Conservation (phyloP, 2,113 vertebrate genomes). For the Pantherophis guttatus region DNA sequence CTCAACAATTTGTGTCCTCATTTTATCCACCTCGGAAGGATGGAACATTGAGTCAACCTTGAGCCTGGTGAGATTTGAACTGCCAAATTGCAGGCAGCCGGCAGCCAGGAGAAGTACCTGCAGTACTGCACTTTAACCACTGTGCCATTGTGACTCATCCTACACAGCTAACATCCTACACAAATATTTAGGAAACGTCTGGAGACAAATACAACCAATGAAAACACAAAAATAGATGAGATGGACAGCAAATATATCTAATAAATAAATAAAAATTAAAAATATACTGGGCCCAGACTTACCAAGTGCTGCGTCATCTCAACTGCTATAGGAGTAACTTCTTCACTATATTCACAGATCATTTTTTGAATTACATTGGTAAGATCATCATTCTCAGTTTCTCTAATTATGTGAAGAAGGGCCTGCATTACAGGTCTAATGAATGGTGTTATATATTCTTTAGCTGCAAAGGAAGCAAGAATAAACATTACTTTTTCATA, state of each 20-base stretch:
- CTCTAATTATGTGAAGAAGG: conserved; percentile 95
- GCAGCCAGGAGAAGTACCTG: too few relatives aligned
- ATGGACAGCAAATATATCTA: not conserved
- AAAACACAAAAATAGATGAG: not conserved
- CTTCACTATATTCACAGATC: conserved; percentile 99
- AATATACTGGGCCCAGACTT: conserved; percentile 49
- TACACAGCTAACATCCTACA: not conserved
- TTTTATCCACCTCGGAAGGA: too few relatives aligned
- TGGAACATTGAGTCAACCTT: too few relatives aligned
- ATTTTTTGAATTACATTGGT: conserved; percentile 99
- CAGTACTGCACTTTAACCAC: too few relatives aligned
- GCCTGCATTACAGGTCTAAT: conserved; percentile 98
- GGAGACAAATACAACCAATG: not conserved
- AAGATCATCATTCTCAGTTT: conserved; percentile 98
- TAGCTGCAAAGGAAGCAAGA: conserved; percentile 76
- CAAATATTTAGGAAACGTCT: not conserved
- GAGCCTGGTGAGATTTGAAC: too few relatives aligned
- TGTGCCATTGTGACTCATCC: too few relatives aligned
- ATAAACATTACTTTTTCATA: conserved; percentile 3
- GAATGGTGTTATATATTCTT: conserved; percentile 95
- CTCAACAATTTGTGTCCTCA: too few relatives aligned
- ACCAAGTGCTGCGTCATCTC: conserved; percentile 99
- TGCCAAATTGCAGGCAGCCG: too few relatives aligned
- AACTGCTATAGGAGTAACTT: conserved; percentile 97
- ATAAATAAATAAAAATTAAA: not conserved